Conservation (phyloP, 2,113 vertebrate genomes). For the Piprites chloris region DNA sequence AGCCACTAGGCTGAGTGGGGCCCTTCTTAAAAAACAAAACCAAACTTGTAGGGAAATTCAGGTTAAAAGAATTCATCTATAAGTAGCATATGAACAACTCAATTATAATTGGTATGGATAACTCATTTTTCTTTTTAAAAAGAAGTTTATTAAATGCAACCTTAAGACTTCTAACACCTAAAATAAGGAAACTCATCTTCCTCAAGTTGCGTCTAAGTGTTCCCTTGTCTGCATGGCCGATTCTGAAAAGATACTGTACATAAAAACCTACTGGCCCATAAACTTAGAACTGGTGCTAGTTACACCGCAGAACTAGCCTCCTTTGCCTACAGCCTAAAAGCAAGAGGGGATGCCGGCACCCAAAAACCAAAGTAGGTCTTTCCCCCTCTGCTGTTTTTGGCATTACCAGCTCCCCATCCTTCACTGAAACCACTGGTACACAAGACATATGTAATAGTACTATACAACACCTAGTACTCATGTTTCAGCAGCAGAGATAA, state of each 20-base stretch:
- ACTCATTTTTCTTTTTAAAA: neutral
- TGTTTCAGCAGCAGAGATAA: neutral
- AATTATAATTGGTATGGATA: neutral
- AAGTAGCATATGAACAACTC: neutral
- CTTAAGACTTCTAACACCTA: neutral
- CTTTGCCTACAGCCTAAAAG: neutral
- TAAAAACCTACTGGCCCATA: neutral
- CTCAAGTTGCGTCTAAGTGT: fast-evolving
- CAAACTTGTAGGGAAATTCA: neutral
- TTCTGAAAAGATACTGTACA: neutral
- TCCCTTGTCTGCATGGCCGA: neutral
- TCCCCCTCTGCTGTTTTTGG: neutral
- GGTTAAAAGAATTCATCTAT: neutral
- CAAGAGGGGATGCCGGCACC: neutral
- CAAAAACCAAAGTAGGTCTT: neutral
- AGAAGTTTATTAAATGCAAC: neutral
- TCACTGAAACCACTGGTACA: neutral
- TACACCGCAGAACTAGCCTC: neutral
- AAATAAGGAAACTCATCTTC: neutral
- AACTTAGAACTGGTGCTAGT: neutral
- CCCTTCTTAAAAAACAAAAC: neutral
- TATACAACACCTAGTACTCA: neutral
- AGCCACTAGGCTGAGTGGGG: neutral
- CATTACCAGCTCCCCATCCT: neutral
- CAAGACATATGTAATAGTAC: neutral